Percentiles rank a stretch among this genome's conserved stretches.
These are phyloP conservation scores for Holcopasites calliopsidis DNA, from an alignment of 1,140 invertebrate species.

Conservation along the genomic window DNA sequence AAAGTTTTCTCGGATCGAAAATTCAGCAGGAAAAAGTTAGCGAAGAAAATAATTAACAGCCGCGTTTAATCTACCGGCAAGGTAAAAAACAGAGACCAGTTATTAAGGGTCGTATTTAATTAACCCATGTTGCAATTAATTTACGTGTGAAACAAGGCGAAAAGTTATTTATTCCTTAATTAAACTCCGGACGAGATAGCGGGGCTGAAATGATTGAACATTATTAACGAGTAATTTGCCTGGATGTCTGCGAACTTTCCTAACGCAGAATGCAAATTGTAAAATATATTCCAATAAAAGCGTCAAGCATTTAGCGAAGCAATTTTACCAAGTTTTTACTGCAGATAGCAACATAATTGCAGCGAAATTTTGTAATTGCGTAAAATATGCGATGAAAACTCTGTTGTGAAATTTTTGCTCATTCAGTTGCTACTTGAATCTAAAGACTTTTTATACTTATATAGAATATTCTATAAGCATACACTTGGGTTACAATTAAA, in stretches of 20 bases:
- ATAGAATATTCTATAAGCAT: no score
- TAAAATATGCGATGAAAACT: no score
- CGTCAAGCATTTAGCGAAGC: background rate
- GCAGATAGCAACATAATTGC: no score
- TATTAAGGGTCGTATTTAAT: constrained; percentile 1
- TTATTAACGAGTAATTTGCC: background rate
- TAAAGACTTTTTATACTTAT: no score
- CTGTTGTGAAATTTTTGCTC: no score
- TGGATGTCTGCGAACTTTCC: background rate
- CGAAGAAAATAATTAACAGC: background rate
- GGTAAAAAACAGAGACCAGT: background rate
- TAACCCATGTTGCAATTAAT: constrained; percentile 1
- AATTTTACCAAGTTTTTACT: no score
- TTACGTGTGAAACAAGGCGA: background rate
- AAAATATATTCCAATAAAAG: no score
- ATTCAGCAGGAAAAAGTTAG: no score
- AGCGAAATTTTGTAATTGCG: no score
- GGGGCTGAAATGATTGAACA: background rate
- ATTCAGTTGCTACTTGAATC: no score
- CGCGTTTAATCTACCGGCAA: background rate
- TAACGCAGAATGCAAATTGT: background rate
- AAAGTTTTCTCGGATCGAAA: no score
- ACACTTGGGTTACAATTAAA: no score
- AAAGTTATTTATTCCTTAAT: constrained; percentile 12
- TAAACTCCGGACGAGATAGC: background rate